Evolutionary conservation across 2,888 invertebrate species (phyloP).

Genomic region (Sycophila texana): DNA sequence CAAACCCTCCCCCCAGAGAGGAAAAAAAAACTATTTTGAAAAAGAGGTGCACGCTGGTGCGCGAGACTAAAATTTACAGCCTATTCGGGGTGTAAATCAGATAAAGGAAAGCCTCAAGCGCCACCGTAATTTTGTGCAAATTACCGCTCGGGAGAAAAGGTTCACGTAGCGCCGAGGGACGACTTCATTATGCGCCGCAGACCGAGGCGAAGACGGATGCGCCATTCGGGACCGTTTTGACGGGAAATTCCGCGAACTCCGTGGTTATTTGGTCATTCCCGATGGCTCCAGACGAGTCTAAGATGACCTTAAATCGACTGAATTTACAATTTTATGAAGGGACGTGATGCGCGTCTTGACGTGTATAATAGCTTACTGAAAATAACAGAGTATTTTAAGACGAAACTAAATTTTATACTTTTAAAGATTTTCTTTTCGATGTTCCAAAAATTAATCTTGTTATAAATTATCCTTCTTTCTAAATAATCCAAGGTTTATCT

Average conservation of each 20-base stretch:
- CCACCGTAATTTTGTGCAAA: constrained; percentile 40
- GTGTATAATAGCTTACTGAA: too few species aligned
- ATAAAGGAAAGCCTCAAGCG: constrained; percentile 27
- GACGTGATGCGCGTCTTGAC: too few species aligned
- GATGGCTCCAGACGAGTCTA: too few species aligned
- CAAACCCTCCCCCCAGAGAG: background rate
- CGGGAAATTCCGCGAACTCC: background rate
- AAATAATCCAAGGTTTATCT: too few species aligned
- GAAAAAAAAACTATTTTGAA: constrained; percentile 31
- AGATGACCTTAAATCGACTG: too few species aligned
- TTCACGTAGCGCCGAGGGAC: constrained; percentile 12
- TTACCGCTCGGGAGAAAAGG: background rate
- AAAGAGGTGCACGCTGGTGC: background rate
- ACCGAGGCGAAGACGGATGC: background rate
- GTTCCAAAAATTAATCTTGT: too few species aligned
- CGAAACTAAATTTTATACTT: too few species aligned
- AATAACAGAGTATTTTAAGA: too few species aligned
- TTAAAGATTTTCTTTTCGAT: too few species aligned
- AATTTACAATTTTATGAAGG: too few species aligned
- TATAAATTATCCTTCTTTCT: too few species aligned
- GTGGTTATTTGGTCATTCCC: too few species aligned
- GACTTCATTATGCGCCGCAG: background rate
- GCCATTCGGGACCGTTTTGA: background rate
- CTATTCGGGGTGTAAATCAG: constrained; percentile 31
- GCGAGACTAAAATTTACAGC: constrained; percentile 41